Evolutionary conservation across 2,888 invertebrate species (phyloP), one percentile per base, ranked within the genome.

Genomic region (Rotaria magnacalcarata): DNA sequence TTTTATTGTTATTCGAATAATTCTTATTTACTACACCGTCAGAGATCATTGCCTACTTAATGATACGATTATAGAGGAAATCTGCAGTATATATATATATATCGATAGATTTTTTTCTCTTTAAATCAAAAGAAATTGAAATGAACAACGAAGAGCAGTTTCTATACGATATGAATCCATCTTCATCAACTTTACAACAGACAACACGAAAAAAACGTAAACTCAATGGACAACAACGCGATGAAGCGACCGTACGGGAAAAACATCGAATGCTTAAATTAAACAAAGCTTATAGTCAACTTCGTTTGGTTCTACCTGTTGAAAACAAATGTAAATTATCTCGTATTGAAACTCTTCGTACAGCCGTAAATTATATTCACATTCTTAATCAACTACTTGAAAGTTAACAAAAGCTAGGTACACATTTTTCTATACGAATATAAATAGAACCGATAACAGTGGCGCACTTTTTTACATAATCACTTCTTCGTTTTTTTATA

Each of bases 221-320:
- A 80, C 47, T 80, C 24, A 80, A 80, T 80, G 47, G 47, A 11
- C 43, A 47, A 47, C 80, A 80, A 47, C 80, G 80, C 47, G 80
- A 80, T n/a, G 80, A 80, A 80, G 80, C 80, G 34, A 80, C 80
- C 47, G 24, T 80, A 80, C 80, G 80, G 16, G 80, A 80, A 80
- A 80, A 80, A 80, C 43, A 80, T 80, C 80, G 80, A 11, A 80
- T 80, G 80, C 47, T 80, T 4, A 80, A 80, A 80, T n/a, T 80
- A 8, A 80, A 80, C 47, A 80, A 47, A 47, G 80, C 80, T 47
- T 80, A 80, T 80, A 11, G 24, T 80, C 80, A 80, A 80, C 47
- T 80, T 11, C 80, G 43, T 47, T 10, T 47, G 8, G 80, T 47
- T 4, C 11, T 80, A 80, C 80, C 80, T 80, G 80, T 80, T 24